Conservation (phyloP, 2,888 invertebrate species). For the Belgica antarctica region DNA sequence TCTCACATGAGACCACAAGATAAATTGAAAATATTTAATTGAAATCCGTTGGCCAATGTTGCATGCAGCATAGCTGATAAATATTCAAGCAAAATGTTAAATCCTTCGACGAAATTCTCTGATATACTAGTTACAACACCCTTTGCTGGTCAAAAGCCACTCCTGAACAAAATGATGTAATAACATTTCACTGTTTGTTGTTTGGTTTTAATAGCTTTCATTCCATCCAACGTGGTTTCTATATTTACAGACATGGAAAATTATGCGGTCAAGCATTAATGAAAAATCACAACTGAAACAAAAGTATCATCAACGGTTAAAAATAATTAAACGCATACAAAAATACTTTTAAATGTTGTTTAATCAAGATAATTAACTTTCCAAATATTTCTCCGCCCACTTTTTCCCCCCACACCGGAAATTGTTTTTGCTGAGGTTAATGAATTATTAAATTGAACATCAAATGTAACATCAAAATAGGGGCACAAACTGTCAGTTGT, state of each 20-base stretch:
- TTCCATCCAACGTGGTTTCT: too few relatives aligned
- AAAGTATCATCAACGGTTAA: background rate
- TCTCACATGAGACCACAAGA: background rate
- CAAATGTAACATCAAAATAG: background rate
- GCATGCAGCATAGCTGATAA: slow-evolving; percentile 2
- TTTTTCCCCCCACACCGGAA: too few relatives aligned
- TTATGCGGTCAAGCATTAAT: too few relatives aligned
- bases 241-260: background rate
- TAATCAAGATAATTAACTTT: slow-evolving; percentile 19
- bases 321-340: slow-evolving; percentile 20
- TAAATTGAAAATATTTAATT: slow-evolving; percentile 4
- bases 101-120: background rate
- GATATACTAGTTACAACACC: background rate
- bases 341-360: slow-evolving; percentile 25
- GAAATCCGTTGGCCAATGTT: background rate
- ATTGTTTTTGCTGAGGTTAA: slow-evolving; percentile 24
- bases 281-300: background rate
- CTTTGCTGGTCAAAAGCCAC: background rate
- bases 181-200: too few relatives aligned
- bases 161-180: background rate
- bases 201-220: too few relatives aligned
- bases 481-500: background rate
- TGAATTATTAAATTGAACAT: slow-evolving; percentile 27
- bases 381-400: too few relatives aligned
- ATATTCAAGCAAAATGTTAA: background rate